Conservation (phyloP, 2,113 vertebrate genomes). For the Cyanocitta stelleri region DNA sequence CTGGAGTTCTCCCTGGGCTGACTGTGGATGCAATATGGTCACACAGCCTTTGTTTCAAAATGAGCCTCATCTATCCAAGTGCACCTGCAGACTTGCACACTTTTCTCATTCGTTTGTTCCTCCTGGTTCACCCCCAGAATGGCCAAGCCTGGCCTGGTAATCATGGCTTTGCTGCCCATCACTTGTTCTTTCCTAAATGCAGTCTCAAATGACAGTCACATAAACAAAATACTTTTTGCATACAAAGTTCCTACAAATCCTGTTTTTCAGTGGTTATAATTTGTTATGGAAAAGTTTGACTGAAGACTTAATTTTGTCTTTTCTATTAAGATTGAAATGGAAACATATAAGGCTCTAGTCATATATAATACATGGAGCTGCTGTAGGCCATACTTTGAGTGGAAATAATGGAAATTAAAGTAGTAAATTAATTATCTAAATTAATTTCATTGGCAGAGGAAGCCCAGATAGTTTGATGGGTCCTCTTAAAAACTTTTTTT, state of each 20-base stretch:
- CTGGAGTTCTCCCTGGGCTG: not conserved
- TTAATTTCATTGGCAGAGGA: not conserved
- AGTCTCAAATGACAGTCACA: not conserved
- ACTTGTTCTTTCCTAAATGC: not conserved
- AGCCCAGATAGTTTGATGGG: not conserved
- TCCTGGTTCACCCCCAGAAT: not conserved
- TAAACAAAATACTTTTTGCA: not conserved
- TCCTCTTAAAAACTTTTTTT: not conserved
- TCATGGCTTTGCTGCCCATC: not conserved
- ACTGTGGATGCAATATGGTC: not conserved
- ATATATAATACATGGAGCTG: not conserved
- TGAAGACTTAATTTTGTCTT: not conserved
- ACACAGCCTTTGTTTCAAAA: not conserved
- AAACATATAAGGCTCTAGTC: not conserved
- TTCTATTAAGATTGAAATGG: not conserved
- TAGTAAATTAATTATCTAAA: not conserved
- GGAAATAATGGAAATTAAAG: not conserved
- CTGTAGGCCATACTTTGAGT: not conserved
- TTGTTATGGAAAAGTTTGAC: not conserved
- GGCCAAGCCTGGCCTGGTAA: not conserved
- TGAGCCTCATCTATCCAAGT: too few relatives aligned
- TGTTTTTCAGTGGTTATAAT: not conserved
- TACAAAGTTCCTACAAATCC: not conserved
- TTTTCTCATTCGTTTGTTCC: not conserved
- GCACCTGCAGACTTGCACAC: not conserved